phyloP scores from a whole-genome alignment of 2,113 vertebrate species.

The Campylomormyrus tamandua region DNA sequence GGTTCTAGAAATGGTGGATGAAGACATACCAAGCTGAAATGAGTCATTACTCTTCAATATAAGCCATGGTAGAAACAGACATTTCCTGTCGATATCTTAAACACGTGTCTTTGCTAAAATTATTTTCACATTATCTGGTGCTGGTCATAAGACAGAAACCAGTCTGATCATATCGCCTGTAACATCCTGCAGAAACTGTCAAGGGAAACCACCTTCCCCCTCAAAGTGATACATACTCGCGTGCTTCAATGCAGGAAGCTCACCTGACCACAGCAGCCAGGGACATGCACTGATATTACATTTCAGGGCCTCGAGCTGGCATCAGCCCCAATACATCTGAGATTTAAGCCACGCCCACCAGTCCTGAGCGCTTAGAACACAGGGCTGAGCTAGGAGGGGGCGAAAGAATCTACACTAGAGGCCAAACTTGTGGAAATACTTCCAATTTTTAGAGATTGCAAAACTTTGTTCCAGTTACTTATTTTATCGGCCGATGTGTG shows the following conservation, averaged over 20 bases:
- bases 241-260: background rate
- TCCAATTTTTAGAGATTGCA: no score
- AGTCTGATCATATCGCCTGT: background rate
- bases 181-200: background rate
- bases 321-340: background rate
- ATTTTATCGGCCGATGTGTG: background rate
- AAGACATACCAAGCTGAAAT: background rate
- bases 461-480: background rate
- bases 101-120: background rate
- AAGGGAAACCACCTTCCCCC: background rate
- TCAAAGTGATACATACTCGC: background rate
- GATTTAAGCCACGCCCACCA: background rate
- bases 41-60: background rate
- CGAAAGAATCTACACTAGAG: background rate
- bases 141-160: background rate
- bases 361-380: background rate
- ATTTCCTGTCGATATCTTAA: background rate
- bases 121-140: background rate
- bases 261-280: background rate
- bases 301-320: background rate
- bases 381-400: no score
- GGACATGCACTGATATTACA: background rate
- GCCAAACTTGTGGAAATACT: no score
- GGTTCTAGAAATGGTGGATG: background rate
- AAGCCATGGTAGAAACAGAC: background rate